Base-by-base conservation (phyloP, 2,888 invertebrate species). In the Caenorhabditis sp. region DNA sequence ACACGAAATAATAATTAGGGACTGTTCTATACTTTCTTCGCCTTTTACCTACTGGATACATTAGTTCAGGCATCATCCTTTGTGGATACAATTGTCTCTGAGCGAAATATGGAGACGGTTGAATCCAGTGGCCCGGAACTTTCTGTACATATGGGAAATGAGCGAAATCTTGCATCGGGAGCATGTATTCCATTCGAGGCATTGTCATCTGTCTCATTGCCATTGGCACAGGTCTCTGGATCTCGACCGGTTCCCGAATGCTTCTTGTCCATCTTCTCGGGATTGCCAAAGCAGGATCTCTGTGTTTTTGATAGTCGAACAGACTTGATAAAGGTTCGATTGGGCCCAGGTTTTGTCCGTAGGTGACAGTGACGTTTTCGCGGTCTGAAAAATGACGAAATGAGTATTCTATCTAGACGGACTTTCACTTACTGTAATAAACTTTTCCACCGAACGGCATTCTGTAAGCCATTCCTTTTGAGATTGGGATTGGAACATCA, bases 351-450 rank as follows among this genome's bases (percentile, higher is more conserved):
- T 89, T 87, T 35, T 89, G 89, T 19, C 90, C 90, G 49, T 90
- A 90, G 12, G 88, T 84, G 35, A 90, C 83, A 5, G 90, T 89
- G 79, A 90, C 82, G 83, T 90, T 90, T 69, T 90, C 90, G 35
- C 75, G 79, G 56, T 82, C 89, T 89, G 87, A 76, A 87, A 35
- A 3, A 35, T 22, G 6, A 31, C 31, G 1, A 3, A 64, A 7
- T 4, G n/a, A 47, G 10, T 3, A 1, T 2, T 19, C n/a, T n/a
- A n/a, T n/a, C n/a, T n/a, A n/a, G n/a, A n/a, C n/a, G n/a, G n/a
- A 19, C 47, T 0, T 10, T 10, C 6, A 58, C 80, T 54, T 64
- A 89, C 88, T 79, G 70, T 88, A 88, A 74, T 88, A 89, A 38
- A 89, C 70, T 41, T 90, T 90, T 88, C 90, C 90, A 38, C 89